Conservation (phyloP, 2,888 invertebrate genomes). For the Zootermopsis nevadensis region DNA sequence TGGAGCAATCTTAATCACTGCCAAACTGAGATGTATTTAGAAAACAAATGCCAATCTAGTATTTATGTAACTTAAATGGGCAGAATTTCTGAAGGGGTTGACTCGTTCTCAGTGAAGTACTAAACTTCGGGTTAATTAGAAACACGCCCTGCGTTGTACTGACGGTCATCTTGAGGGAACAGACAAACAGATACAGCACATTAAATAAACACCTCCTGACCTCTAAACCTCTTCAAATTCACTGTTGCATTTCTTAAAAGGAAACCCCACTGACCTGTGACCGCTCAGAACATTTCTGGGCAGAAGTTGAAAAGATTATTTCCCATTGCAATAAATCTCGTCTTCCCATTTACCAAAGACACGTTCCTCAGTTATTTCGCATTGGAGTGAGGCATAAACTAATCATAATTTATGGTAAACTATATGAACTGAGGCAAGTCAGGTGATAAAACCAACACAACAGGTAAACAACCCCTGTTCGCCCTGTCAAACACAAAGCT, state of each 20-base stretch:
- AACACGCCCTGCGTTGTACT: too few relatives aligned
- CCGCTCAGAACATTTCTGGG: background rate
- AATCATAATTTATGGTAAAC: slow-evolving; percentile 25
- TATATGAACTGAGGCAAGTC: slow-evolving; percentile 23
- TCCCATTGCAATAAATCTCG: background rate
- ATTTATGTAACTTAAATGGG: too few relatives aligned
- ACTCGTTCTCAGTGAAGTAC: too few relatives aligned
- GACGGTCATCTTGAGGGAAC: too few relatives aligned
- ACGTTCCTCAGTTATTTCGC: background rate
- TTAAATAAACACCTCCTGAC: too few relatives aligned
- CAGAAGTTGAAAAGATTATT: slow-evolving; percentile 6
- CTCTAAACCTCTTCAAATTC: background rate
- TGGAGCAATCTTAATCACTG: too few relatives aligned
- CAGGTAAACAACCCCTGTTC: slow-evolving; percentile 26
- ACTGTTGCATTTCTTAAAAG: background rate
- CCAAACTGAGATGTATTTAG: too few relatives aligned
- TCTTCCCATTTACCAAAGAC: background rate
- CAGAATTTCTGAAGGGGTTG: too few relatives aligned
- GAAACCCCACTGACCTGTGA: background rate
- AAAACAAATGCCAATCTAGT: too few relatives aligned
- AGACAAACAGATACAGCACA: too few relatives aligned
- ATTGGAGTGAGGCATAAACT: background rate
- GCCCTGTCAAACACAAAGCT: slow-evolving; percentile 41
- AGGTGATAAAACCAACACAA: slow-evolving; percentile 45
- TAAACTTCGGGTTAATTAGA: too few relatives aligned